Evolutionary conservation across 2,888 invertebrate species (phyloP).

Genomic region (Parnassius smintheus): DNA sequence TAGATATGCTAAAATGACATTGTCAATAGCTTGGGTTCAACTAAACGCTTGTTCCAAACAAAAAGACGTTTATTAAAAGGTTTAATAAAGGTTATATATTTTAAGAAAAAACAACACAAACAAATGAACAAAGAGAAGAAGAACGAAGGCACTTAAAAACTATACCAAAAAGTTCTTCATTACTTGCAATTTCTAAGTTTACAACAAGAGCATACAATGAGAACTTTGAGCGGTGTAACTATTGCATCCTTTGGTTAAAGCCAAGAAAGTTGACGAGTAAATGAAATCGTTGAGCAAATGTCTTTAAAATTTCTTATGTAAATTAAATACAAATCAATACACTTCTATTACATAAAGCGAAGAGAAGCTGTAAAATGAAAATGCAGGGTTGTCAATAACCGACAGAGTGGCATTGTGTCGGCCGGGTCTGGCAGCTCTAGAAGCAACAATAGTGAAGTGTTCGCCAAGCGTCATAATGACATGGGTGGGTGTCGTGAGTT

Average conservation of each 20-base stretch:
- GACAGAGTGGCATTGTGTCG: constrained; percentile 21
- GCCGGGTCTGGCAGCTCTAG: constrained; percentile 34
- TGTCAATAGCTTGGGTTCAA: background rate
- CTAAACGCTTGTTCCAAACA: background rate
- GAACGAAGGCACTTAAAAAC: background rate
- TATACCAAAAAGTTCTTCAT: constrained; percentile 16
- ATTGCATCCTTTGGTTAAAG: constrained; percentile 4
- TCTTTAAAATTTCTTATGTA: background rate
- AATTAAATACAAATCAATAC: constrained; percentile 8
- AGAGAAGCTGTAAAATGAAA: constrained; percentile 14
- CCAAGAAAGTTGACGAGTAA: constrained; percentile 3
- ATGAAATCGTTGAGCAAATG: constrained; percentile 3
- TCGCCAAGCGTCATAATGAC: constrained; percentile 63
- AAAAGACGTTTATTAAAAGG: constrained; percentile 1
- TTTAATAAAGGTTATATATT: constrained; percentile 1
- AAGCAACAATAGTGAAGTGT: constrained; percentile 62
- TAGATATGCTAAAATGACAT: background rate
- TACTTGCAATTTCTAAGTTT: constrained; percentile 16
- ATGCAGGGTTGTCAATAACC: constrained; percentile 18
- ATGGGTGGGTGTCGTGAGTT: constrained; percentile 69
- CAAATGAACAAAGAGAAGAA: too few species aligned
- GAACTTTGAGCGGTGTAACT: constrained; percentile 1
- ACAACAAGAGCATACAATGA: constrained; percentile 10
- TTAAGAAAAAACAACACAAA: background rate
- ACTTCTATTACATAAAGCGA: constrained; percentile 11